Conservation (phyloP, 2,797 vertebrate species). For the Malacoctenus gilli region DNA sequence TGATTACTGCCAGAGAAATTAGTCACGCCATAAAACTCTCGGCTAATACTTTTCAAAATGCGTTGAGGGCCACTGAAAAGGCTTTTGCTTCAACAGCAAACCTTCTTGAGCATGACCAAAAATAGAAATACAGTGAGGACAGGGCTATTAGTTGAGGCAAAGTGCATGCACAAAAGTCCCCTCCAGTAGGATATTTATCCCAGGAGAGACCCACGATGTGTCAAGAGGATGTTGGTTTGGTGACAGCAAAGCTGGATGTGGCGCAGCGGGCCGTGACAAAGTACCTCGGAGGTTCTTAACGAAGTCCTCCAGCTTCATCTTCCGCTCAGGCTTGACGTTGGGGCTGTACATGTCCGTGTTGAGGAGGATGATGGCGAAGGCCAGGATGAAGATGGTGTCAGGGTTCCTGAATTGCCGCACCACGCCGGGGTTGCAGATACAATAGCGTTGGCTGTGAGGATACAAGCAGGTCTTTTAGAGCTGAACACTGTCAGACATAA, state of each 20-base stretch:
- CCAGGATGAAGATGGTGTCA: conserved; percentile 98
- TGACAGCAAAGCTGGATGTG: conserved; percentile 14
- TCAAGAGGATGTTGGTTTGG: no score
- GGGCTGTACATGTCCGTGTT: conserved; percentile 99
- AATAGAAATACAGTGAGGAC: conserved; percentile 25
- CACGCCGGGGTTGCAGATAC: conserved; percentile 96
- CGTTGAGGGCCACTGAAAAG: conserved; percentile 46
- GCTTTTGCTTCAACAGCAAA: conserved; percentile 33
- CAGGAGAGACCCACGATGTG: not conserved
- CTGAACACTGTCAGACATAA: no score
- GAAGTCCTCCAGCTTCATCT: conserved; percentile 99
- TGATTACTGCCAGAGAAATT: conserved; percentile 64
- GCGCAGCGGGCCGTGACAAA: conserved; percentile 14
- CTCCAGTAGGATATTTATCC: conserved; percentile 39
- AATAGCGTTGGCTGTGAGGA: conserved; percentile 89
- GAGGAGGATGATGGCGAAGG: conserved; percentile 96
- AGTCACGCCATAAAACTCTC: conserved; percentile 44
- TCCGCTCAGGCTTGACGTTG: conserved; percentile 95
- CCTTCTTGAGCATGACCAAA: conserved; percentile 38
- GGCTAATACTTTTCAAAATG: conserved; percentile 60
- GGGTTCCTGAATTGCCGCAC: conserved; percentile 96
- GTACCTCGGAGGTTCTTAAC: conserved; percentile 95
- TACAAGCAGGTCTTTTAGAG: no score
- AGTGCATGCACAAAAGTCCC: conserved; percentile 40
- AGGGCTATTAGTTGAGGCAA: conserved; percentile 48